These are phyloP conservation scores for Eremophila alpestris DNA, from an alignment of 2,797 vertebrate genomes.

Conservation along the genomic window DNA sequence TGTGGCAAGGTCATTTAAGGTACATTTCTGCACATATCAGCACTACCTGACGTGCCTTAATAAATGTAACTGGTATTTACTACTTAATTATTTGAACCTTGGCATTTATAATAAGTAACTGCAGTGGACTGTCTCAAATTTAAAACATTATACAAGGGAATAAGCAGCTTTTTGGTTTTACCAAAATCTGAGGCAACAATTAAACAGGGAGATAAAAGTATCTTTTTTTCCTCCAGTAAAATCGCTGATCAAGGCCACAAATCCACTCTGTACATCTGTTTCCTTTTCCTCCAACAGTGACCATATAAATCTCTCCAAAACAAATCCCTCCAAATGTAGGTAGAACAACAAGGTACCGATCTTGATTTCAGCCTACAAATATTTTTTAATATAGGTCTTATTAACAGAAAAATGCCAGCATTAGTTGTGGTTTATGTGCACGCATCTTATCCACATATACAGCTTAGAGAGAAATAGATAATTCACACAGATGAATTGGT, in stretches of 20 bases:
- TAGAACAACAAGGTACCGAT: not conserved
- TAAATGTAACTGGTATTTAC: too few species aligned
- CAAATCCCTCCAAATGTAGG: not conserved
- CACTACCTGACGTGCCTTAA: not conserved
- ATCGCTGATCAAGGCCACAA: not conserved
- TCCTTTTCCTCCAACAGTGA: not conserved
- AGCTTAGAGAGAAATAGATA: not conserved
- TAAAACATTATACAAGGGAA: not conserved
- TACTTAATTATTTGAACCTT: not conserved
- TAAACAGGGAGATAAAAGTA: not conserved
- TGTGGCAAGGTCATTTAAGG: not conserved
- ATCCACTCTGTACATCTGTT: not conserved
- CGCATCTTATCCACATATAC: accelerated
- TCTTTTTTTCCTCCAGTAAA: not conserved
- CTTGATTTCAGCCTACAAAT: not conserved
- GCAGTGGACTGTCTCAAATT: not conserved
- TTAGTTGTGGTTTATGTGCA: not conserved
- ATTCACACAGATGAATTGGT: not conserved
- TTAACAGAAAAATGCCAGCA: not conserved
- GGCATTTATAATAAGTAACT: not conserved
- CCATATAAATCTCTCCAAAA: not conserved
- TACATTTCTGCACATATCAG: not conserved
- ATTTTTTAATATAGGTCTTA: not conserved
- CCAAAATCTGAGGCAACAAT: not conserved
- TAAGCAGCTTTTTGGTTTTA: not conserved